phyloP scores from a whole-genome alignment of 2,888 invertebrate species.

The Brachypterus glaber region DNA sequence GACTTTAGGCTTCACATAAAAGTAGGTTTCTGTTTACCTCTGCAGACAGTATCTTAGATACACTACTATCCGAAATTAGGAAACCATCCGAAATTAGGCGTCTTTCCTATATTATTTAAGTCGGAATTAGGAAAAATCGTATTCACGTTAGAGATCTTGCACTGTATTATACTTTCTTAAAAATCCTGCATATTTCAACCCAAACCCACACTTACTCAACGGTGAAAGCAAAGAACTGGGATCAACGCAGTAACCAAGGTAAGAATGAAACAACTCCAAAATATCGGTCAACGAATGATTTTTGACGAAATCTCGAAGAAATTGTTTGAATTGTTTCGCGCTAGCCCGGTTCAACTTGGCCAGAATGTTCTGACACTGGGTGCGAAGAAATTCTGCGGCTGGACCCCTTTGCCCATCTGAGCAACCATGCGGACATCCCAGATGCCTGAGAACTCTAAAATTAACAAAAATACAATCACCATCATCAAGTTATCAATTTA shows the following conservation, averaged over 20 bases:
- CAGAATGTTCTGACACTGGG: constrained; percentile 74
- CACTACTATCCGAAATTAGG: too few species aligned
- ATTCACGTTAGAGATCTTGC: too few species aligned
- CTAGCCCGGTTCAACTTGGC: constrained; percentile 64
- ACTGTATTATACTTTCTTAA: too few species aligned
- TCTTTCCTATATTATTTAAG: too few species aligned
- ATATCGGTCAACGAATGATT: constrained; percentile 71
- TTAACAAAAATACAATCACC: constrained; percentile 18
- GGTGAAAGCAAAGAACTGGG: constrained; percentile 78
- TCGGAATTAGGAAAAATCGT: too few species aligned
- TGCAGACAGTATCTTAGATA: too few species aligned
- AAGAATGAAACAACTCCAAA: constrained; percentile 89
- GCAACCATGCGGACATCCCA: constrained; percentile 95
- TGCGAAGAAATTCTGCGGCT: constrained; percentile 82
- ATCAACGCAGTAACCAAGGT: constrained; percentile 92
- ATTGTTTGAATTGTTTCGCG: constrained; percentile 54
- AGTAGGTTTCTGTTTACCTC: too few species aligned
- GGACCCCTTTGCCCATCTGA: constrained; percentile 75
- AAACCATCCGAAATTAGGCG: too few species aligned
- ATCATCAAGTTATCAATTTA: too few species aligned
- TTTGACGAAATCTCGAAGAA: constrained; percentile 65
- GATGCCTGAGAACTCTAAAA: constrained; percentile 68
- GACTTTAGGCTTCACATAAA: too few species aligned
- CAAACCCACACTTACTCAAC: constrained; percentile 81
- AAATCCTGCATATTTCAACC: too few species aligned